These are phyloP conservation scores for Napeogenes sylphis DNA, from an alignment of 2,888 invertebrate genomes.

Conservation along the genomic window DNA sequence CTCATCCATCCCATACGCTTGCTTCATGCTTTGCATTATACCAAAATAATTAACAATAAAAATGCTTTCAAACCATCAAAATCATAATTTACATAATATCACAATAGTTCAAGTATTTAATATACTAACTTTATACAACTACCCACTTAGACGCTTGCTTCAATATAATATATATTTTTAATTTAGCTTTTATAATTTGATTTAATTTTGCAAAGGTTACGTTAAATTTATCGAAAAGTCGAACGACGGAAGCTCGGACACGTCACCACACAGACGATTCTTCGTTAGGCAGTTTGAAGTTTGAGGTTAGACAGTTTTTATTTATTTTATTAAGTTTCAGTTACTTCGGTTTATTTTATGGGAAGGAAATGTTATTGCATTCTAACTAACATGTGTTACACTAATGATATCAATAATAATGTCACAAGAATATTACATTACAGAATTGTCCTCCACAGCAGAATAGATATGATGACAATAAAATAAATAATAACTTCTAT, in stretches of 20 bases:
- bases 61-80: no score
- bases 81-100: no score
- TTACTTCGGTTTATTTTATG: constrained; percentile 15
- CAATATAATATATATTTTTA: background rate
- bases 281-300: constrained; percentile 82
- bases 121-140: background rate
- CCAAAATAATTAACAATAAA: no score
- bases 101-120: no score
- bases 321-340: constrained; percentile 24
- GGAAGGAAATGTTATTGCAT: background rate
- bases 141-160: background rate
- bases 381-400: no score
- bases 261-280: constrained; percentile 83
- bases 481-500: no score
- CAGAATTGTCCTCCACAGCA: no score
- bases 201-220: constrained; percentile 54
- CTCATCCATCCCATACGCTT: no score
- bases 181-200: constrained; percentile 20
- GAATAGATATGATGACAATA: no score
- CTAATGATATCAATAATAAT: no score
- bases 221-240: constrained; percentile 55
- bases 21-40: no score
- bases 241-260: constrained; percentile 64
- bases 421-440: no score
- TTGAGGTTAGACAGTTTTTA: constrained; percentile 73